A percentile compares a stretch with the other conserved stretches of the same genome.
Evolutionary conservation across 2,797 vertebrate species (phyloP).

Genomic region (Trichosurus vulpecula): DNA sequence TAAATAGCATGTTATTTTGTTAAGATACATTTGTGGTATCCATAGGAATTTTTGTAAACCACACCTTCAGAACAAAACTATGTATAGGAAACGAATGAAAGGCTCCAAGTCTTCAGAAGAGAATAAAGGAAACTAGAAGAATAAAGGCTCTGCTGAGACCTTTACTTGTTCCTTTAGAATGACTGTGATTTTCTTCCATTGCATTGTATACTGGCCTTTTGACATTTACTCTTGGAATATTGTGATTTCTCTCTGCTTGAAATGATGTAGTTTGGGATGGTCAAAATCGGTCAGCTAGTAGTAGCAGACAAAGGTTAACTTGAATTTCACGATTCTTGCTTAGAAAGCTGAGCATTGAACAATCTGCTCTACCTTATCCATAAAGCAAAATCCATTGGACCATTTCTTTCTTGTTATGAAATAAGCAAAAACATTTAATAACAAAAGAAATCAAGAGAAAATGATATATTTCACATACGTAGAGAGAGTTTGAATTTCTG

Average conservation of each 20-base stretch:
- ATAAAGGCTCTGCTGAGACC: slow-evolving; percentile 60
- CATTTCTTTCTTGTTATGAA: not conserved
- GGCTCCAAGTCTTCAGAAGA: slow-evolving; percentile 65
- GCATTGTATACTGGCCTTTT: slow-evolving; percentile 74
- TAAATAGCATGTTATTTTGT: slow-evolving; percentile 27
- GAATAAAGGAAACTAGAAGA: slow-evolving; percentile 52
- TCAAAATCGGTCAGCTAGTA: not conserved
- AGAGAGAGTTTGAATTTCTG: not conserved
- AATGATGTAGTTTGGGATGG: slow-evolving; percentile 50
- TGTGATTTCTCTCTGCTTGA: slow-evolving; percentile 62
- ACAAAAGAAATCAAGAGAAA: not conserved
- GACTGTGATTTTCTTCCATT: slow-evolving; percentile 75
- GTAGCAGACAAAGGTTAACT: not conserved
- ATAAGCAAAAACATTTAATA: not conserved
- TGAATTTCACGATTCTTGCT: not conserved
- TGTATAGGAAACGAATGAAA: not conserved
- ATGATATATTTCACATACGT: slow-evolving; percentile 2
- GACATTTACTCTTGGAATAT: slow-evolving; percentile 64
- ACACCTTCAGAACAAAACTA: slow-evolving; percentile 41
- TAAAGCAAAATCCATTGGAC: not conserved
- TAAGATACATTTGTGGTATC: slow-evolving; percentile 28
- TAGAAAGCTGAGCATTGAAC: not conserved
- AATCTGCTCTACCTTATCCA: slow-evolving; percentile 12
- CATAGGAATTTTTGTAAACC: slow-evolving; percentile 33
- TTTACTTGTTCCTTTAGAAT: slow-evolving; percentile 73